A percentile compares a stretch with the other conserved stretches of the same genome.
Conservation (phyloP, 2,797 vertebrate genomes). For the Crenuchus spilurus region DNA sequence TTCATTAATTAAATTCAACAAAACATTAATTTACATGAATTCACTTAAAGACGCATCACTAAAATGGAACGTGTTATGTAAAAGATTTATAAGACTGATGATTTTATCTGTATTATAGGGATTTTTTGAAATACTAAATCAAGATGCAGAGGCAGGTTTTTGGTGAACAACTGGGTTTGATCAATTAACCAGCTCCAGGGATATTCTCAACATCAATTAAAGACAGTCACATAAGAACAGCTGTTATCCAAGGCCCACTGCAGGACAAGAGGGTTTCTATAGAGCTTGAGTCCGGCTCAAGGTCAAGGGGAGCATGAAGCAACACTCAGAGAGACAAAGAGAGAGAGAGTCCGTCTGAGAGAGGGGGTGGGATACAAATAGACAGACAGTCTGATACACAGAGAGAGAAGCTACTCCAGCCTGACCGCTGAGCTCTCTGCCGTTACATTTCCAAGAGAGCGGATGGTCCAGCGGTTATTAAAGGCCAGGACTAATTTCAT, state of each 20-base stretch:
- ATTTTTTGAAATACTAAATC: neutral
- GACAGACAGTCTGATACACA: neutral
- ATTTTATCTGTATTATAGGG: neutral
- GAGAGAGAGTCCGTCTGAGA: neutral
- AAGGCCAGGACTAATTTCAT: slow-evolving; percentile 70
- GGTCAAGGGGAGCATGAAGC: slow-evolving; percentile 67
- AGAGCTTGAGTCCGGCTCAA: slow-evolving; percentile 73
- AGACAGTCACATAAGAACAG: slow-evolving; percentile 69
- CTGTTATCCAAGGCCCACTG: slow-evolving; percentile 72
- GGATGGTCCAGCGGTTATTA: slow-evolving; percentile 73
- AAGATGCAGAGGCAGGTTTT: neutral
- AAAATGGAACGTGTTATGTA: no score
- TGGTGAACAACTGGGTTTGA: neutral
- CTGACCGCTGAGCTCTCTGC: slow-evolving; percentile 54
- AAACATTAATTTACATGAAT: no score
- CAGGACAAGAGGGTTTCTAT: slow-evolving; percentile 75
- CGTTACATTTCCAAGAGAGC: slow-evolving; percentile 62
- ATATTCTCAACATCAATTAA: slow-evolving; percentile 65
- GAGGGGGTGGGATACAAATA: neutral
- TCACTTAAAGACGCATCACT: no score
- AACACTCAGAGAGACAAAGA: slow-evolving; percentile 45
- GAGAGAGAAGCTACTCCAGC: neutral
- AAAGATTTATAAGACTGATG: no score
- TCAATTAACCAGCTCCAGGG: neutral
- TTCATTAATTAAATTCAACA: no score